phyloP scores from a whole-genome alignment of 1,140 invertebrate genomes.

The Melitaea cinxia region DNA sequence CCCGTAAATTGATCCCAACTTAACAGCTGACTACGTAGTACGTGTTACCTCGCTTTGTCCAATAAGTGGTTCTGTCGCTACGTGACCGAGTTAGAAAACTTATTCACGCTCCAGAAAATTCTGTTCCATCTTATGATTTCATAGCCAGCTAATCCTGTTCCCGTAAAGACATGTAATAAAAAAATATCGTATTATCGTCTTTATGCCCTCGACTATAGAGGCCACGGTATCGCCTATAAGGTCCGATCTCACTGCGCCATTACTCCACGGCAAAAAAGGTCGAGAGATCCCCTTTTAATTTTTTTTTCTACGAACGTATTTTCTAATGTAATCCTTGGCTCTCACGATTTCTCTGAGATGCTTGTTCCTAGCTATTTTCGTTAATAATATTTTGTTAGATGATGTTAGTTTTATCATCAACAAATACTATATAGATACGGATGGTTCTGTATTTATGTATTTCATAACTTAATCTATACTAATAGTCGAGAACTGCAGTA shows the following conservation, averaged over 20 bases:
- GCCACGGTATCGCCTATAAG: background rate
- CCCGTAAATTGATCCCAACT: conserved; percentile 11
- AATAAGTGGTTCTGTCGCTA: conserved; percentile 32
- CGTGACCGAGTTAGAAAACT: conserved; percentile 25
- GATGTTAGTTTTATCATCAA: background rate
- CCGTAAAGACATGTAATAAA: conserved; percentile 1
- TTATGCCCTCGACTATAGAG: background rate
- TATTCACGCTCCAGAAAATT: conserved; percentile 20
- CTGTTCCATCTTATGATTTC: conserved; percentile 21
- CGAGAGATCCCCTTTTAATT: conserved; percentile 9
- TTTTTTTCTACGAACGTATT: conserved; percentile 1
- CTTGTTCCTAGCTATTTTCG: background rate
- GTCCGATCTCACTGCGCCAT: background rate
- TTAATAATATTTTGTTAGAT: background rate
- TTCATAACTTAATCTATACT: too few relatives aligned
- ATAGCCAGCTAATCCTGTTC: conserved; percentile 14
- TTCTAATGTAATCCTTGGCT: background rate
- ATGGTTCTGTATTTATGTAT: too few relatives aligned
- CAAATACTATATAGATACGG: too few relatives aligned
- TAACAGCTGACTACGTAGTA: conserved; percentile 26
- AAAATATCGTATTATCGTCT: background rate
- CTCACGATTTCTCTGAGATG: background rate
- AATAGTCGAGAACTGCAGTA: too few relatives aligned
- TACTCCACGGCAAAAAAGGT: background rate
- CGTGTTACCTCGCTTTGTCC: conserved; percentile 24